Evolutionary conservation across 2,888 invertebrate species (phyloP), one percentile per base, ranked within the genome.

Genomic region (Nysson spinosus): DNA sequence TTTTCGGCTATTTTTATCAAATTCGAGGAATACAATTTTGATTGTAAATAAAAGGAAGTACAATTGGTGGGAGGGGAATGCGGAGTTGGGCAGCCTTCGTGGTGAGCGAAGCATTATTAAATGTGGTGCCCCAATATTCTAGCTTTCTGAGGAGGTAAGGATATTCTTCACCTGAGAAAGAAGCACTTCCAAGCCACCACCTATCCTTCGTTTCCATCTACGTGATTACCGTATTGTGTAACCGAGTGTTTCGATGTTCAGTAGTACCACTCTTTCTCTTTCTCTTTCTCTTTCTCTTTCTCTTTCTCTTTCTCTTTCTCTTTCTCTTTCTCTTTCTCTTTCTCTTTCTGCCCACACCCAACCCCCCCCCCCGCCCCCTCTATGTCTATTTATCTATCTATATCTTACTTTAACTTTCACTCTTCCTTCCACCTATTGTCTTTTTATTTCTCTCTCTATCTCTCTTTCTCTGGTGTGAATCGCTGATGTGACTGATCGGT

Each of bases 81-180:
- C 46, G 61, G 66, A 68, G 55, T 69, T 70, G 73, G 69, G 69
- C 47, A 64, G 55, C 65, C 61, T 44, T 61, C 44, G 72, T 72
- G 72, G 70, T 67, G 77, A 81, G 79, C 72, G 75, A 81, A 82
- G 82, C 80, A 77, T 76, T 84, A 85, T 84, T 85, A 83, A 85
- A 85, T 78, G 82, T 84, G 83, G 81, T 84, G 79, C 85, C 84
- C 84, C 78, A 80, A 83, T 85, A 86, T 87, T 87, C 84, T 87
- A 87, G 87, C 87, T 87, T 85, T 80, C 87, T 84, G 87, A 87
- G 82, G 87, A 87, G 87, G 87, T 87, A 87, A 87, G 87, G 86
- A 87, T 83, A 83, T 84, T 83, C 84, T 81, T 85, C 85, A 77
- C 81, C 84, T 78, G 83, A 84, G 80, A 72, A 77, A 81, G 81